Evolutionary conservation across 2,113 vertebrate genomes (phyloP), one percentile per base, ranked within the genome.

Genomic region (Capreolus pygargus): DNA sequence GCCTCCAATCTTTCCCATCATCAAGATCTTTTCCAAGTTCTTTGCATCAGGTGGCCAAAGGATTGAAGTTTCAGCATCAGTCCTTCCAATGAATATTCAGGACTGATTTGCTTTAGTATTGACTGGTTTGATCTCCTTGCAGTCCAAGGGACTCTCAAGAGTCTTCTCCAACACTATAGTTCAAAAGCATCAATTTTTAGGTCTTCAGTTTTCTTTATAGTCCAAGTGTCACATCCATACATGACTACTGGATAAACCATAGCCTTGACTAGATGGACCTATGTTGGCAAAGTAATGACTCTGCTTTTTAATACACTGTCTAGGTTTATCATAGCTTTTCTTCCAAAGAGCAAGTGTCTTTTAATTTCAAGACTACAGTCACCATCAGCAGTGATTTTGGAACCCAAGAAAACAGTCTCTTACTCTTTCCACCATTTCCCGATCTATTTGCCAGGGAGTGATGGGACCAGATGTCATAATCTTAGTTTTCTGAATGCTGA

Each of bases 221-320:
- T 67, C 15, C 33, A 67, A n/a, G 30, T 67, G 7, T 67, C 61
- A 67, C 7, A 67, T n/a, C 61, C 61, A n/a, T n/a, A 67, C 16
- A 19, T n/a, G 61, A 67, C 16, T 67, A 67, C 33, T 67, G 61
- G 61, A n/a, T 17, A 64, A 64, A n/a, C 61, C 61, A 64, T 16
- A 64, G 3, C 61, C 61, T 64, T 64, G 30, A 64, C 7, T 64
- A n/a, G 15, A n/a, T 0, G 0, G 7, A n/a, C 61, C 33, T 67
- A 19, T 67, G 4, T 10, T 67, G 61, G 33, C 33, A 67, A 67
- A 17, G 33, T 67, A 67, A 67, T n/a, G 3, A 19, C 61, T 67
- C 33, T 67, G 61, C 33, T 67, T 67, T 67, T 67, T n/a, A 19
- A 67, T 67, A n/a, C n/a, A 33, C 16, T 67, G 2, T n/a, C 33